Base-by-base conservation (phyloP, 2,888 invertebrate species). In the Notodonta dromedarius region DNA sequence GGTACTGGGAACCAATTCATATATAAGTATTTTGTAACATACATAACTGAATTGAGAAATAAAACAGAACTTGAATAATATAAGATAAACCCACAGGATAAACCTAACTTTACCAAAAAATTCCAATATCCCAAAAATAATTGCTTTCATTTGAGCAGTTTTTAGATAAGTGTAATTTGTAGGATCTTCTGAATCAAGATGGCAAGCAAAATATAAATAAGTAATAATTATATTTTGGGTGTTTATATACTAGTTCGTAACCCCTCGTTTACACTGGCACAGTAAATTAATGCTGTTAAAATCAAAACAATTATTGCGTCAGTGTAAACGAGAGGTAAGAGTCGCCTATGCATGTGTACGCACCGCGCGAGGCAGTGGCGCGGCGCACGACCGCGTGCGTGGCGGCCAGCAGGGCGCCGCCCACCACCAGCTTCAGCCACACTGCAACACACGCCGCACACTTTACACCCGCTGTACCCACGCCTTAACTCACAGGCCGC, bases 301-400 rank as follows among this genome's bases (percentile, higher is more conserved):
- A 2, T 1, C 24, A 24, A 2, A n/a, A 2, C 24, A 24, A 24
- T 24, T 1, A 24, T 24, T 24, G 24, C 24, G 24, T 24, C 24
- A 24, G 24, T 24, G 24, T 24, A 24, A 24, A 24, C 24, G 2
- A 24, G 24, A 2, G 24, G 24, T 24, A 42, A 51, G 51, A n/a
- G 16, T 39, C 42, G 32, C 57, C 14, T 50, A 50, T 67, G 59
- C 40, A 62, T 57, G 64, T 61, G 83, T 95, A 95, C 95, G 95
- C 95, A 96, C 96, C 96, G 90, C 95, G 95, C 86, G 95, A 95
- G 94, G 84, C 83, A 69, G 85, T 82, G 82, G 87, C 88, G 77
- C 96, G 96, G 91, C 97, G 95, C 91, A 97, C 95, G 88, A 97
- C 97, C 92, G 96, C 96, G 94, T 97, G 96, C 83, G 97, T 97